phyloP scores from a whole-genome alignment of 1,140 invertebrate species.

The Drosophila varians region DNA sequence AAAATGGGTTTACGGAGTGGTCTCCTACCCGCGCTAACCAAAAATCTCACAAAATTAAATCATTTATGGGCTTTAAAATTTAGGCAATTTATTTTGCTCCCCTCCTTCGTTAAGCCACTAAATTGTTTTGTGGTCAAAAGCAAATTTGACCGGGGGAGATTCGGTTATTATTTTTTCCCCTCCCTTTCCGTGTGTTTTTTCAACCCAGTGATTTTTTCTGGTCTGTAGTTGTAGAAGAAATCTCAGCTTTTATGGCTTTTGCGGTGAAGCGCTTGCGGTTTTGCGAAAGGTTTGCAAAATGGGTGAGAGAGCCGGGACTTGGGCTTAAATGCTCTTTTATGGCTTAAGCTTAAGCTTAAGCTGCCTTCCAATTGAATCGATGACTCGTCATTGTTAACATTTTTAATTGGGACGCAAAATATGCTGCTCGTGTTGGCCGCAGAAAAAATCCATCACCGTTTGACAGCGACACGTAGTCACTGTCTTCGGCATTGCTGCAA shows the following conservation, averaged over 20 bases:
- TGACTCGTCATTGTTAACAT: constrained; percentile 47
- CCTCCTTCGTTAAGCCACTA: constrained; percentile 23
- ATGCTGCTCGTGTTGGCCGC: constrained; percentile 67
- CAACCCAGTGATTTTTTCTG: neutral
- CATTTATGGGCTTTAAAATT: constrained; percentile 46
- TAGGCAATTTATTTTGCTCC: constrained; percentile 35
- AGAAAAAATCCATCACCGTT: constrained; percentile 42
- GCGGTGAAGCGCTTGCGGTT: constrained; percentile 56
- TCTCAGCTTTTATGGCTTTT: constrained; percentile 70
- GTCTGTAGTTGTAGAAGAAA: constrained; percentile 39
- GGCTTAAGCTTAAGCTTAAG: constrained; percentile 49
- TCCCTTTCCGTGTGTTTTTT: neutral
- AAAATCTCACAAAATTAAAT: constrained; percentile 38
- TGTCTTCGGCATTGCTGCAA: constrained; percentile 37
- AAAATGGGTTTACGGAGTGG: neutral
- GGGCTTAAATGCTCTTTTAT: constrained; percentile 71
- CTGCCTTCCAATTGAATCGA: constrained; percentile 64
- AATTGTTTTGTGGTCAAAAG: constrained; percentile 70
- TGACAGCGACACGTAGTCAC: constrained; percentile 74
- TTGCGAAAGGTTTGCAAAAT: constrained; percentile 49
- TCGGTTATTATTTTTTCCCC: constrained; percentile 37
- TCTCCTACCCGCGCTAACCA: neutral
- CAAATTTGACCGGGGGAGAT: constrained; percentile 45
- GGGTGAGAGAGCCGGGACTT: constrained; percentile 43
- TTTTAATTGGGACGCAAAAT: constrained; percentile 74